Evolutionary conservation across 1,140 invertebrate species (phyloP).

Genomic region (Laupala kohalensis): DNA sequence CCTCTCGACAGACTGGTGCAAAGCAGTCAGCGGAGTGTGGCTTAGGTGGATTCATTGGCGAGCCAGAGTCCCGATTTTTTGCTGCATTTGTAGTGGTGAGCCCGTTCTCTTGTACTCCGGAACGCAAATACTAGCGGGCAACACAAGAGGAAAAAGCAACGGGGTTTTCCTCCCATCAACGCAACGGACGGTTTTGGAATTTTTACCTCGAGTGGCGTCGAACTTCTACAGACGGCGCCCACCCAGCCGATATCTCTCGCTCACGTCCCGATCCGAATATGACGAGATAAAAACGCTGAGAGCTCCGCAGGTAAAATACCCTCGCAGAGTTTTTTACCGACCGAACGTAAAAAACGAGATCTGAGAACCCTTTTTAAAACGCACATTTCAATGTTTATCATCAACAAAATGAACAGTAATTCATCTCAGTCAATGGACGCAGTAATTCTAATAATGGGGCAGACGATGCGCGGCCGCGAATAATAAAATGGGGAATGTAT

Average conservation of each 20-base stretch:
- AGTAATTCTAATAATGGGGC: background rate
- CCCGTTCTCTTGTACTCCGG: no score
- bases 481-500: background rate
- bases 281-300: background rate
- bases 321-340: background rate
- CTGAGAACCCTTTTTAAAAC: background rate
- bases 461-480: background rate
- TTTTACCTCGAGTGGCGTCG: background rate
- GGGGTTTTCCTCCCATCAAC: no score
- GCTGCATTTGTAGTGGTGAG: no score
- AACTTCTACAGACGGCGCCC: background rate
- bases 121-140: no score
- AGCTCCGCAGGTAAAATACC: background rate
- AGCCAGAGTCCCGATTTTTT: no score
- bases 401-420: background rate
- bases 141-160: no score
- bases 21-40: background rate
- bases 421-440: background rate
- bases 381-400: background rate
- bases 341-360: background rate
- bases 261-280: background rate
- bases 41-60: background rate
- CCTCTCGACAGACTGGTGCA: background rate
- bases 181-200: background rate
- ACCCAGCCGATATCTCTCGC: no score